Conservation (phyloP, 2,888 invertebrate species). For the Encarsia formosa region DNA sequence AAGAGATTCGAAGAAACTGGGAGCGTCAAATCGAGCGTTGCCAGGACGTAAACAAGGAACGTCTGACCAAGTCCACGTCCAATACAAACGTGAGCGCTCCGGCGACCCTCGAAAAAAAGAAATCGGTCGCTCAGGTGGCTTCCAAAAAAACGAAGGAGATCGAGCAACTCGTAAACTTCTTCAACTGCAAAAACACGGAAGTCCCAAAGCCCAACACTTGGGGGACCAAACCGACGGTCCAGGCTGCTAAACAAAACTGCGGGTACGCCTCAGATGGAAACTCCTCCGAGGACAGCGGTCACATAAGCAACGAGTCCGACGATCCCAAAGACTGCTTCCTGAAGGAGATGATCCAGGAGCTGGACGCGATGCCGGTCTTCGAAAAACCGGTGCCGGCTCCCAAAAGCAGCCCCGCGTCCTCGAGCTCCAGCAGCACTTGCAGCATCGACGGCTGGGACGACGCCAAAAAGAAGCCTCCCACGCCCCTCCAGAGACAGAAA, state of each 20-base stretch:
- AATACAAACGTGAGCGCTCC: conserved; percentile 29
- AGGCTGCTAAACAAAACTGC: conserved; percentile 30
- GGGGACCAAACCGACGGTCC: background rate
- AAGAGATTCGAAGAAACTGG: conserved; percentile 45
- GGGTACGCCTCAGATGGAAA: conserved; percentile 61
- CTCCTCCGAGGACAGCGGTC: conserved; percentile 73
- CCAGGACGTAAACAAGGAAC: conserved; percentile 1
- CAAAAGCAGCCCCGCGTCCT: conserved; percentile 21
- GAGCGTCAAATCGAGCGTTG: conserved; percentile 39
- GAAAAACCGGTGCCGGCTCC: conserved; percentile 2
- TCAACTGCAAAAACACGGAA: conserved; percentile 46
- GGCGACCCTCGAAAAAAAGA: background rate
- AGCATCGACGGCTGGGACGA: conserved; percentile 34
- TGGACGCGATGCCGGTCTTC: conserved; percentile 29
- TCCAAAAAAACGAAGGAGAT: conserved; percentile 42
- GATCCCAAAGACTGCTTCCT: conserved; percentile 29
- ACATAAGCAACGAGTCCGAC: conserved; percentile 66
- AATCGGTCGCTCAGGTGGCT: background rate
- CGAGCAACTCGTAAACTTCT: conserved; percentile 47
- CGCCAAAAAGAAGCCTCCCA: conserved; percentile 1
- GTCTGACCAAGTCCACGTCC: conserved; percentile 22
- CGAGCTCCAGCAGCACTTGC: conserved; percentile 37
- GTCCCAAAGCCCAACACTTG: conserved; percentile 11
- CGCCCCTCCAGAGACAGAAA: conserved; percentile 15
- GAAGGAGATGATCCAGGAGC: conserved; percentile 39